A percentile compares a stretch with the other conserved stretches of the same genome.
Conservation (phyloP, 2,888 invertebrate genomes). For the Heliconius sara region DNA sequence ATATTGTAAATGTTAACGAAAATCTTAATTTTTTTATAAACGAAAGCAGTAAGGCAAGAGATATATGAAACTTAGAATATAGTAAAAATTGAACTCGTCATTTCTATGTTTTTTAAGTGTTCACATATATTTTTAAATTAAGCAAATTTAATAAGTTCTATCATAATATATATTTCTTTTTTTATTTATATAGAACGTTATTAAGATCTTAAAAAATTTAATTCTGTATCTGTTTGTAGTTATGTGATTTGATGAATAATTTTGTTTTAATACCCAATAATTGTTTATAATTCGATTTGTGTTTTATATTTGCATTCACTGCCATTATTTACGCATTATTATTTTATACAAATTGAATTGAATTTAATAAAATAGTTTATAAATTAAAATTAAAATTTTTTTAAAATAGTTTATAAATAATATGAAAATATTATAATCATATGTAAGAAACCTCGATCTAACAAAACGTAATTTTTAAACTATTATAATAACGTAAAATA, state of each 20-base stretch:
- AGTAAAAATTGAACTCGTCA: background rate
- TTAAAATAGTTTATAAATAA: slow-evolving; percentile 1
- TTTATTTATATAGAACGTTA: background rate
- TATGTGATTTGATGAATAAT: background rate
- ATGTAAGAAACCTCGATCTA: background rate
- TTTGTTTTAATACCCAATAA: background rate
- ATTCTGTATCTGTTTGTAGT: background rate
- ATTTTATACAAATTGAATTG: background rate
- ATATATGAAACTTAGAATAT: background rate
- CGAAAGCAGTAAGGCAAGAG: background rate
- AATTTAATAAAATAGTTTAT: slow-evolving; percentile 2
- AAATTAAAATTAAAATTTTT: too few species aligned
- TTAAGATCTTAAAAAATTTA: background rate
- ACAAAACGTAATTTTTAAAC: background rate
- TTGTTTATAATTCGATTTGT: background rate
- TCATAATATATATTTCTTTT: background rate
- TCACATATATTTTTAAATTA: too few species aligned
- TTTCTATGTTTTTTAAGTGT: background rate
- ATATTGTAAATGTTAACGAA: slow-evolving; percentile 1
- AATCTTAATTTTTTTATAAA: background rate
- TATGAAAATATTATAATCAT: background rate
- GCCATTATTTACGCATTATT: background rate
- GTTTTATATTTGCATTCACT: slow-evolving; percentile 12
- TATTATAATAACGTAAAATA: background rate
- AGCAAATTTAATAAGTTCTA: too few species aligned